A percentile compares a stretch with the other conserved stretches of the same genome.
phyloP scores from a whole-genome alignment of 1,140 invertebrate species.

The Hypsibius dujardini region DNA sequence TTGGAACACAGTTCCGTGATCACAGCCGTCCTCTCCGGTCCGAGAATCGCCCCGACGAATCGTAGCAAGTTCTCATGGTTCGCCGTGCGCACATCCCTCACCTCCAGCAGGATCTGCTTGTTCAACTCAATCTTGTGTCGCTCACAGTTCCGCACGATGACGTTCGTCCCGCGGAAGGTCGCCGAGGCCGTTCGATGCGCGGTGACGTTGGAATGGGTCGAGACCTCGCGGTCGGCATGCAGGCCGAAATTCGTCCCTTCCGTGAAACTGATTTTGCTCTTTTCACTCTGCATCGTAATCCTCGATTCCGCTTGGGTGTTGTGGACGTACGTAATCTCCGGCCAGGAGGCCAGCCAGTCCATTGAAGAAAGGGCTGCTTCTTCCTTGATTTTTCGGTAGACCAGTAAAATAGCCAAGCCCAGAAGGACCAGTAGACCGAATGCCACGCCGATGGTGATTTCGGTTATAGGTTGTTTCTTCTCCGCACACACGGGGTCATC shows the following conservation, averaged over 20 bases:
- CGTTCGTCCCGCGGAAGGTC: background rate
- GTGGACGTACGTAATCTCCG: background rate
- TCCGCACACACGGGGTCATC: background rate
- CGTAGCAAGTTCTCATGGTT: constrained; percentile 6
- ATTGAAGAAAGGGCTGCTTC: background rate
- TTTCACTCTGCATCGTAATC: background rate
- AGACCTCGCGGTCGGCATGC: background rate
- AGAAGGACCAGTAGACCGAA: background rate
- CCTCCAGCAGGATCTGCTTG: background rate
- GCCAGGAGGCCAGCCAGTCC: constrained; percentile 3
- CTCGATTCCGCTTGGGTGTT: background rate
- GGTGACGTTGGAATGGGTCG: background rate
- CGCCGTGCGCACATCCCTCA: background rate
- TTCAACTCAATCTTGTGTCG: background rate
- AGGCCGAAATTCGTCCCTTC: background rate
- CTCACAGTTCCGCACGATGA: background rate
- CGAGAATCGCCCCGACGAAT: constrained; percentile 11
- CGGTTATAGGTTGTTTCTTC: background rate
- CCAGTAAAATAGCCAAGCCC: background rate
- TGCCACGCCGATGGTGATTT: background rate
- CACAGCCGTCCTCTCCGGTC: constrained; percentile 5
- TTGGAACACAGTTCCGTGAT: background rate
- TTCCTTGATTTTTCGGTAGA: background rate
- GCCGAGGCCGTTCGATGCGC: background rate
- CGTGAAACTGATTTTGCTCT: background rate